Evolutionary conservation across 2,888 invertebrate species (phyloP).

Genomic region (Zygogramma bicolorata): DNA sequence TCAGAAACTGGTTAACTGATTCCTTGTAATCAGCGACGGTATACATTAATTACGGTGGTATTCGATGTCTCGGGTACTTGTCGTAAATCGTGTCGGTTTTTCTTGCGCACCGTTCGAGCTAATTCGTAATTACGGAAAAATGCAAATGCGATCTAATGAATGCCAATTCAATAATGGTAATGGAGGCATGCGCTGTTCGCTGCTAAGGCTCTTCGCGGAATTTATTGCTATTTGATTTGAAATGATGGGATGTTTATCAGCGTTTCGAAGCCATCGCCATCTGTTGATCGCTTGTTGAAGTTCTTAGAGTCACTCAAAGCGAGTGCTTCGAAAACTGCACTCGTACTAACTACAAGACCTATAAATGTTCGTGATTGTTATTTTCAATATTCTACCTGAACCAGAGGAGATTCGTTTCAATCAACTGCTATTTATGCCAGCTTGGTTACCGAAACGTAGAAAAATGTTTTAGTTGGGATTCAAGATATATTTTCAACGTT

Average conservation of each 20-base stretch:
- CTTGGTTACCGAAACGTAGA: no score
- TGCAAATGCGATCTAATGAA: constrained; percentile 8
- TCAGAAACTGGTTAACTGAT: constrained; percentile 45
- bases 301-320: no score
- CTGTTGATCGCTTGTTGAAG: neutral
- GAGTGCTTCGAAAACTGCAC: no score
- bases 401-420: no score
- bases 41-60: constrained; percentile 37
- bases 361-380: no score
- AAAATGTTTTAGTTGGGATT: no score
- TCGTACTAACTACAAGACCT: no score
- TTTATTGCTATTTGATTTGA: neutral
- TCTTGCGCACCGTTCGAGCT: constrained; percentile 2
- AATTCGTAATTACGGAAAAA: constrained; percentile 26
- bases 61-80: constrained; percentile 12
- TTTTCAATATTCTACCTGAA: no score
- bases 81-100: constrained; percentile 25
- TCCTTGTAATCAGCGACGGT: constrained; percentile 46
- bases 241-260: neutral
- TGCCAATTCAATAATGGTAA: constrained; percentile 4
- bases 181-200: neutral
- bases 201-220: neutral
- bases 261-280: no score
- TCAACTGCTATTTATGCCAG: no score
- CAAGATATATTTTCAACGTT: no score